Evolutionary conservation across 2,888 invertebrate species (phyloP).

Genomic region (Selenia dentaria): DNA sequence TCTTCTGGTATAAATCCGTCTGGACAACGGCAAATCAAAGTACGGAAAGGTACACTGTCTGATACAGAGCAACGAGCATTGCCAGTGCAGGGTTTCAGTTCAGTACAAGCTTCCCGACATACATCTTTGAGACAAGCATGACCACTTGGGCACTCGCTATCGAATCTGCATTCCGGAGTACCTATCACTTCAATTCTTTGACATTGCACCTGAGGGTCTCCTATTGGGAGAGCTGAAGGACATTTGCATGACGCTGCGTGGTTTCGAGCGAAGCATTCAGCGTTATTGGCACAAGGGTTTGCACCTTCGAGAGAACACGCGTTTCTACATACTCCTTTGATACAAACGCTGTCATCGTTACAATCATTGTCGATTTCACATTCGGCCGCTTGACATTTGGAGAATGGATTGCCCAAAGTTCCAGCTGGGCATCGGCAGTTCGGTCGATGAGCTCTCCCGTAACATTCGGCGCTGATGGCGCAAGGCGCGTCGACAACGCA

Average conservation of each 20-base stretch:
- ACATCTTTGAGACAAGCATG: constrained; percentile 91
- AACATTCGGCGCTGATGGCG: constrained; percentile 93
- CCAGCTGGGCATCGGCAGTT: constrained; percentile 92
- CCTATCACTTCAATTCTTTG: constrained; percentile 76
- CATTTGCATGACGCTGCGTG: constrained; percentile 93
- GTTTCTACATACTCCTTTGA: constrained; percentile 89
- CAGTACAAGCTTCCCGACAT: constrained; percentile 92
- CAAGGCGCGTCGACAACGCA: constrained; percentile 92
- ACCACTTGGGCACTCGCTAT: constrained; percentile 92
- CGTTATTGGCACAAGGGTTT: constrained; percentile 93
- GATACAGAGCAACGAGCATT: constrained; percentile 92
- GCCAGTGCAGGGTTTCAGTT: constrained; percentile 90
- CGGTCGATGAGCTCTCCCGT: constrained; percentile 91
- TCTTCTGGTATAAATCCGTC: constrained; percentile 93
- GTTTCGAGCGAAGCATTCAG: constrained; percentile 91
- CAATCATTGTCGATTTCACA: constrained; percentile 93
- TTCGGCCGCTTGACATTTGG: constrained; percentile 90
- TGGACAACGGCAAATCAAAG: constrained; percentile 95
- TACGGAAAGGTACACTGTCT: constrained; percentile 93
- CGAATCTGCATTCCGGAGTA: constrained; percentile 89
- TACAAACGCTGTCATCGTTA: constrained; percentile 89
- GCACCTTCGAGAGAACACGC: constrained; percentile 88
- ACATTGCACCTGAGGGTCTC: constrained; percentile 92
- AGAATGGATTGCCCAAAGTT: constrained; percentile 91
- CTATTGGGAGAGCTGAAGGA: constrained; percentile 90